These are phyloP conservation scores for Montipora efflorescens DNA, from an alignment of 64 coral and sea anemone species.

Conservation along the genomic window DNA sequence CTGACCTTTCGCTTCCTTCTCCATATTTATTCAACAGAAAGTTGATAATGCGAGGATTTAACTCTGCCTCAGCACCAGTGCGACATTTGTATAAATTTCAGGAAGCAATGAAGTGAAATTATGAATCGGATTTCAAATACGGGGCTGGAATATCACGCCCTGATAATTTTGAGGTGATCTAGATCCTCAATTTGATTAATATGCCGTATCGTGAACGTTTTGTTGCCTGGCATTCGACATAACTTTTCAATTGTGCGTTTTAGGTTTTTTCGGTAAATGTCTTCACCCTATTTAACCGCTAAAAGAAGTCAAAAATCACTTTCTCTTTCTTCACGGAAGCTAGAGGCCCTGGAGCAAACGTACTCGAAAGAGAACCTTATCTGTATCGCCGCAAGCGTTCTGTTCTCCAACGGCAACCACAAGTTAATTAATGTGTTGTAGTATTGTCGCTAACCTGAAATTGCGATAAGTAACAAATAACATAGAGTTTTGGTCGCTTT, in stretches of 20 bases:
- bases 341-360: not conserved
- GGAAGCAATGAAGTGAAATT: not conserved
- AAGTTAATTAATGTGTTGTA: slow-evolving; percentile 26
- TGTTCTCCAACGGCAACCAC: not conserved
- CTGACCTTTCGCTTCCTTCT: not conserved
- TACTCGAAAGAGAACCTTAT: not conserved
- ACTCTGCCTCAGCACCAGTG: not conserved
- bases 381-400: not conserved
- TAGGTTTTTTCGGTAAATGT: too few relatives aligned
- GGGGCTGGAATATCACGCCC: not conserved
- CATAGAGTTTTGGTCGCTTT: not conserved
- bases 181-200: too few relatives aligned
- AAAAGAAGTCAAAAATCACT: too few relatives aligned
- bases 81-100: not conserved
- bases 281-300: too few relatives aligned
- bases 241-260: too few relatives aligned
- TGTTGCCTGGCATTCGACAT: too few relatives aligned
- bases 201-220: not conserved
- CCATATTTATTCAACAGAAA: not conserved
- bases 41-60: not conserved
- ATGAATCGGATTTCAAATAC: not conserved
- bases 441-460: slow-evolving; percentile 23
- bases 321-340: not conserved
- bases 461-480: slow-evolving; percentile 28
- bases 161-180: too few relatives aligned